These are phyloP conservation scores for Conus ventricosus DNA, from an alignment of 1,140 invertebrate genomes.

Conservation along the genomic window DNA sequence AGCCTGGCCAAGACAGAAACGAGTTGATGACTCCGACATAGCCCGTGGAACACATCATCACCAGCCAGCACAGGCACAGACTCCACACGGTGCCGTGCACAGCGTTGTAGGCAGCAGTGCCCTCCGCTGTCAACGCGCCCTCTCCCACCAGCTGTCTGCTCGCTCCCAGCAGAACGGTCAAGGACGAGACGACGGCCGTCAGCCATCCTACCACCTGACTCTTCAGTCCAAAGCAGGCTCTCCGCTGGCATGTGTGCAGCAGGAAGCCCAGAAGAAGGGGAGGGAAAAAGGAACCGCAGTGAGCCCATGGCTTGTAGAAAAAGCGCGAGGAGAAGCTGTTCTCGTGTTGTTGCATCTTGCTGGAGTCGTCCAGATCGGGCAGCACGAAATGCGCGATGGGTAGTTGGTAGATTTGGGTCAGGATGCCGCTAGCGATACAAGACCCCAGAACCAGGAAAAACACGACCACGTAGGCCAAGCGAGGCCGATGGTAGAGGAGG, in stretches of 20 bases:
- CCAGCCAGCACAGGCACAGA: constrained; percentile 74
- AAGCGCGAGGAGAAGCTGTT: not conserved
- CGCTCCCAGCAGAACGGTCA: constrained; percentile 49
- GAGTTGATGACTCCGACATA: constrained; percentile 51
- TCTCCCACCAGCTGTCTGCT: constrained; percentile 36
- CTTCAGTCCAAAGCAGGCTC: not conserved
- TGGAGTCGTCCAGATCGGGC: not conserved
- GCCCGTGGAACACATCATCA: constrained; percentile 72
- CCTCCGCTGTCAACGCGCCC: constrained; percentile 22
- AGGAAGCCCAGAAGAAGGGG: not conserved
- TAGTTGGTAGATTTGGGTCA: not conserved
- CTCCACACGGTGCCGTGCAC: constrained; percentile 72
- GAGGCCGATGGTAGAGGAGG: not conserved
- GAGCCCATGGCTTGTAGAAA: constrained; percentile 18
- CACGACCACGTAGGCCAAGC: not conserved
- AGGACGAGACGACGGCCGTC: constrained; percentile 23
- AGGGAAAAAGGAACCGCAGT: constrained; percentile 14
- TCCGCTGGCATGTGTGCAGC: not conserved
- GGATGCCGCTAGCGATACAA: not conserved
- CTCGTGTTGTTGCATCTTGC: not conserved
- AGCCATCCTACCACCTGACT: constrained; percentile 42
- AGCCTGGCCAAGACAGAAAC: constrained; percentile 37
- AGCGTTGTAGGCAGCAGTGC: constrained; percentile 64
- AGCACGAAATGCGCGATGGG: not conserved
- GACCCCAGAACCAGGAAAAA: not conserved